Conservation (phyloP, 2,888 invertebrate species). For the Thymelicus lineola region DNA sequence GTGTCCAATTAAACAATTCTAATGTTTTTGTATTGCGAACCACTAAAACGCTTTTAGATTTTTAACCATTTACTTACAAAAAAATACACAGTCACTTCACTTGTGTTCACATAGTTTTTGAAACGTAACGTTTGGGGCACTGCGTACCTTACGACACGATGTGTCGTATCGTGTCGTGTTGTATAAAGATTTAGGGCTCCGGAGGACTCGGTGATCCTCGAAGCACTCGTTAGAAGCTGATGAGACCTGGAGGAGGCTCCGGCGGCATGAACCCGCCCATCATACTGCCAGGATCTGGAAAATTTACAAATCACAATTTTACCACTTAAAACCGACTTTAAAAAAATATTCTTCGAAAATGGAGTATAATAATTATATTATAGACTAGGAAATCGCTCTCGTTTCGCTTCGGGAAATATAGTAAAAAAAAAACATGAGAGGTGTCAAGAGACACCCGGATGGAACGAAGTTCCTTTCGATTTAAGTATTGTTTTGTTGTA, state of each 20-base stretch:
- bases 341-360: too few relatives aligned
- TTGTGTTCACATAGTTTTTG: slow-evolving; percentile 6
- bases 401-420: too few relatives aligned
- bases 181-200: background rate
- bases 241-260: slow-evolving; percentile 70
- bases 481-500: too few relatives aligned
- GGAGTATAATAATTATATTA: too few relatives aligned
- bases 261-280: slow-evolving; percentile 68
- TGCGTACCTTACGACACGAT: background rate
- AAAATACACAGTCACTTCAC: slow-evolving; percentile 34
- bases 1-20: too few relatives aligned
- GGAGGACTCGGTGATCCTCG: slow-evolving; percentile 7
- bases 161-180: background rate
- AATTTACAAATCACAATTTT: background rate
- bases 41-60: slow-evolving; percentile 3
- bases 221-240: slow-evolving; percentile 50
- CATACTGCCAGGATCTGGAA: slow-evolving; percentile 60
- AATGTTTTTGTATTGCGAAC: background rate
- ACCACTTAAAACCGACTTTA: too few relatives aligned
- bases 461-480: too few relatives aligned
- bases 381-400: too few relatives aligned
- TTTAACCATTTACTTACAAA: slow-evolving; percentile 21
- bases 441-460: too few relatives aligned
- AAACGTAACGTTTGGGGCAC: slow-evolving; percentile 15
- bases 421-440: too few relatives aligned